Base-by-base conservation (phyloP, 2,113 vertebrate species). In the Indicator indicator region DNA sequence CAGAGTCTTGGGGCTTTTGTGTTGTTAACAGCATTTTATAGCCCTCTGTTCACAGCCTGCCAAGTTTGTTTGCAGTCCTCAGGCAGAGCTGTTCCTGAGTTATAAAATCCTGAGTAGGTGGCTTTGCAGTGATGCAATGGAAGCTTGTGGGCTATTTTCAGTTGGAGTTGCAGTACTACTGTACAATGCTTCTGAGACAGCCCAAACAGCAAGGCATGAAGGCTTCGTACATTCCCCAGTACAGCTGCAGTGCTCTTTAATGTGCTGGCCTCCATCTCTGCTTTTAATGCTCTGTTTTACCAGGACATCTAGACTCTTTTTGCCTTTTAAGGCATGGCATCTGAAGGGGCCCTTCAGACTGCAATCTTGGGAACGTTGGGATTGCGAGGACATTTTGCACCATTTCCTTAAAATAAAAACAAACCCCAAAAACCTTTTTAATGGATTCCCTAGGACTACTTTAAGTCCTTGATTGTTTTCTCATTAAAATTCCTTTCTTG, bases 291-390 rank as follows among this genome's bases (percentile, higher is more conserved):
- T 93, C 83, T 78, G 38, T 86, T 93, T 88, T 85, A 77, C 95
- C 94, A 69, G 73, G 27, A 11, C 63, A 90, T 93, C 95, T 85
- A 65, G 70, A 42, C 94, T 94, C 74, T 86, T 93, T 96, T 95
- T 96, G 90, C 96, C 96, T 97, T 97, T 96, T 97, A 97, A 95
- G 96, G 95, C 75, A 86, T 96, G 95, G 96, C 95, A 96, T 97
- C 96, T 82, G 68, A 30, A 60, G 92, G 78, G 74, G 69, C 86
- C 86, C 87, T 94, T 96, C 24, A 94, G 92, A 83, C 91, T 95
- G 88, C 87, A 32, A 30, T 32, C 86, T 84, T 92, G 85, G 86
- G 95, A 96, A 79, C 64, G 2, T 78, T 94, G 91, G 93, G 90
- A 94, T 93, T 44, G 24, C 63, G 72, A 91, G 90, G 86, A 90